phyloP scores from a whole-genome alignment of 2,797 vertebrate genomes.

The Serranus cabrilla region DNA sequence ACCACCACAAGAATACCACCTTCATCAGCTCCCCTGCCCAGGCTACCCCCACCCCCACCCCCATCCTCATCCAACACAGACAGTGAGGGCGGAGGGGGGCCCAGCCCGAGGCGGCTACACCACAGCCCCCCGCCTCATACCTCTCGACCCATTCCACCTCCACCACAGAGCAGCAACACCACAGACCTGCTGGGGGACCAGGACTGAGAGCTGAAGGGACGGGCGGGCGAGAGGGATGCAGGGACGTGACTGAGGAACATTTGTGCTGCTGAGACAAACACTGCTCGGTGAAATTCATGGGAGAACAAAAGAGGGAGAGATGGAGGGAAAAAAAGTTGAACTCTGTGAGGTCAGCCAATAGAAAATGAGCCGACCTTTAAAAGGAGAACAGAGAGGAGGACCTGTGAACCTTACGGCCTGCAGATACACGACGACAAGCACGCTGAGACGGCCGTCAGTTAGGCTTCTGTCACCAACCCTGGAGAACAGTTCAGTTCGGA shows the following conservation, averaged over 20 bases:
- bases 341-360: constrained; percentile 1
- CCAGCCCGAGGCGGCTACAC: constrained; percentile 85
- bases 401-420: constrained; percentile 18
- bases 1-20: constrained; percentile 79
- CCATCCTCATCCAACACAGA: constrained; percentile 87
- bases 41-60: constrained; percentile 81
- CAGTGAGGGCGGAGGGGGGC: constrained; percentile 86
- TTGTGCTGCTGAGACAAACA: constrained; percentile 54
- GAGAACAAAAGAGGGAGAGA: constrained; percentile 31
- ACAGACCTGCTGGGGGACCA: constrained; percentile 85
- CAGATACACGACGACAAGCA: constrained; percentile 7
- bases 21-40: constrained; percentile 78
- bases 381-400: constrained; percentile 25
- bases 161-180: constrained; percentile 81
- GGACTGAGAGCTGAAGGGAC: constrained; percentile 75
- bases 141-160: constrained; percentile 74
- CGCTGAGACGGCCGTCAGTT: neutral
- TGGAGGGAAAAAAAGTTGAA: constrained; percentile 10
- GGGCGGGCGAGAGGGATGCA: constrained; percentile 3
- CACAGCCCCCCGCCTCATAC: constrained; percentile 75
- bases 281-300: constrained; percentile 42
- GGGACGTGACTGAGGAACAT: constrained; percentile 27
- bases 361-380: constrained; percentile 27
- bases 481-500: constrained; percentile 35
- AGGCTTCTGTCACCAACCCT: constrained; percentile 13